phyloP scores from a whole-genome alignment of 1,140 invertebrate species.

The Trachymyrmex cornetzi region DNA sequence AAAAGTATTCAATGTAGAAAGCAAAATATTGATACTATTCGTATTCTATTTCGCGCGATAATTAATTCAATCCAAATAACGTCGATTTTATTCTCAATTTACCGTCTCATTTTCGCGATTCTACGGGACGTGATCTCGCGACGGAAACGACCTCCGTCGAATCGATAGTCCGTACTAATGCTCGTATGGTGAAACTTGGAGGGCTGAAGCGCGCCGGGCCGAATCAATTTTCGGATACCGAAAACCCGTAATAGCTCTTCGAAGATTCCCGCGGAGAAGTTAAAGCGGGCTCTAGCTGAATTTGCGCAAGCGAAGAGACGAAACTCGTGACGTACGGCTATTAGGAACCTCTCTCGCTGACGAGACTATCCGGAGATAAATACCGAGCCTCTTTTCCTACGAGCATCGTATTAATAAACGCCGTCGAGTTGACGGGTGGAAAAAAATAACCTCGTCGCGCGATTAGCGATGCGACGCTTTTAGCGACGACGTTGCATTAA shows the following conservation, averaged over 20 bases:
- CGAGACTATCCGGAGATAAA: background rate
- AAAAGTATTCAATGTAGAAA: background rate
- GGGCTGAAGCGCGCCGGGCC: constrained; percentile 47
- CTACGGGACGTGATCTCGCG: background rate
- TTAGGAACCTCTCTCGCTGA: background rate
- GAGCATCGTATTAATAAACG: constrained; percentile 8
- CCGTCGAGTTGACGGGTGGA: constrained; percentile 1
- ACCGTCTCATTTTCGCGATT: background rate
- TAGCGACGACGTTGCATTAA: constrained; percentile 11
- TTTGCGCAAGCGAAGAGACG: background rate
- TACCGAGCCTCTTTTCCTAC: background rate
- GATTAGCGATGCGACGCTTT: constrained; percentile 47
- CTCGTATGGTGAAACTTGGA: constrained; percentile 54
- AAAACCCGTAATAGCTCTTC: constrained; percentile 64
- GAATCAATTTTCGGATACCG: constrained; percentile 72
- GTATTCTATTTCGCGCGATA: background rate
- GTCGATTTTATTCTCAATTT: background rate
- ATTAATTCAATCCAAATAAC: constrained; percentile 12
- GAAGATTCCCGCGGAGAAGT: constrained; percentile 45
- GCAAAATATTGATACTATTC: background rate
- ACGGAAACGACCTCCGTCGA: constrained; percentile 37
- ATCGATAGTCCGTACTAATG: constrained; percentile 68
- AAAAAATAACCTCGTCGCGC: constrained; percentile 22
- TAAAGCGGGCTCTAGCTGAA: background rate
- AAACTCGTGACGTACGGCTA: constrained; percentile 25